Percentiles rank a stretch among this genome's conserved stretches.
phyloP scores from a whole-genome alignment of 2,888 invertebrate genomes.

The Gymnoscelis rufifasciata region DNA sequence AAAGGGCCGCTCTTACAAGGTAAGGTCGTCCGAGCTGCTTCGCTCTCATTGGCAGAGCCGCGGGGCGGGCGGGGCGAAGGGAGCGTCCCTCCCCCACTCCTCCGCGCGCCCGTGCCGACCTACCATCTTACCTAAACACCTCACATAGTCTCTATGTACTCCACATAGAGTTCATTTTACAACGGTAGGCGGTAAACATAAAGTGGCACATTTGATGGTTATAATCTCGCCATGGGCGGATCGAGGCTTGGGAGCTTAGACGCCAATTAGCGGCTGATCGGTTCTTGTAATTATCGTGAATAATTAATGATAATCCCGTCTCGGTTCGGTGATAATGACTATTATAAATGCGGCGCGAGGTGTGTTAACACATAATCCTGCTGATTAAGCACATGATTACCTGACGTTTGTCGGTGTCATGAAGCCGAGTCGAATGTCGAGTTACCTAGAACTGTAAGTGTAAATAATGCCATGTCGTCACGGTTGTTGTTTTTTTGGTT shows the following conservation, averaged over 20 bases:
- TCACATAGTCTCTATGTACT: conserved; percentile 42
- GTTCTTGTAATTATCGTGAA: conserved; percentile 39
- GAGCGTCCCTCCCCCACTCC: conserved; percentile 63
- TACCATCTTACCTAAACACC: conserved; percentile 54
- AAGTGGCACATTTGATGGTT: conserved; percentile 59
- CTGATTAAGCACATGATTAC: conserved; percentile 11
- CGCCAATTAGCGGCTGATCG: conserved; percentile 70
- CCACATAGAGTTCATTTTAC: conserved; percentile 44
- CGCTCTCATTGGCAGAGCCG: conserved; percentile 60
- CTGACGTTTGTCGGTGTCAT: background rate
- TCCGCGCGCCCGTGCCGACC: conserved; percentile 51
- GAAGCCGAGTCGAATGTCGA: no score
- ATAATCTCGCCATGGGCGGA: conserved; percentile 76
- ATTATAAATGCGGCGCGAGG: conserved; percentile 27
- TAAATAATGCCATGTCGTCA: no score
- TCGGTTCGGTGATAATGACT: conserved; percentile 27
- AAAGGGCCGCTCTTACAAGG: conserved; percentile 72
- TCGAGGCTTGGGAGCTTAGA: conserved; percentile 62
- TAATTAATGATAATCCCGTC: conserved; percentile 48
- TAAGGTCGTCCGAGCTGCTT: conserved; percentile 60
- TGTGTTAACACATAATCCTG: conserved; percentile 17
- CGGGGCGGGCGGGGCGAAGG: conserved; percentile 67
- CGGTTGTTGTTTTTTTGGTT: no score
- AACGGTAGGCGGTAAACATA: conserved; percentile 33
- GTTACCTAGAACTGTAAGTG: no score